Conservation (phyloP, 2,113 vertebrate species). For the Odobenus rosmarus region DNA sequence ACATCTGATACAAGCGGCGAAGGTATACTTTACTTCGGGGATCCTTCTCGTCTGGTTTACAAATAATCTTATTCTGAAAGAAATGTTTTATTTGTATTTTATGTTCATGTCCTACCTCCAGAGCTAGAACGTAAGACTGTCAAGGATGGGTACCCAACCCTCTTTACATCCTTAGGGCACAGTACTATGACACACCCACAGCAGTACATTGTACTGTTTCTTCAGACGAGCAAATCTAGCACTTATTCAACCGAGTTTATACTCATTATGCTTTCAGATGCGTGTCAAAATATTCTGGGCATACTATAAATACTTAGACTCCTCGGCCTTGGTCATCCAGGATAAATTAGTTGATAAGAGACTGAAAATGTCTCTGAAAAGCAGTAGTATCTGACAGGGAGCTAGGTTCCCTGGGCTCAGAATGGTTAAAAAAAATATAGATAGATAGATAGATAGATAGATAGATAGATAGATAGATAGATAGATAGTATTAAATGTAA, state of each 20-base stretch:
- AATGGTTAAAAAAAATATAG: neutral
- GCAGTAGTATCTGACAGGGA: rapidly evolving
- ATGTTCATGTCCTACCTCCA: neutral
- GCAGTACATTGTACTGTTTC: rapidly evolving
- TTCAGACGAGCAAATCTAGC: rapidly evolving
- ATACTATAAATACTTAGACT: neutral
- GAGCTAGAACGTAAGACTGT: neutral
- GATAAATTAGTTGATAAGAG: neutral
- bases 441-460: too few relatives aligned
- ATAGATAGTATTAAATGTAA: neutral
- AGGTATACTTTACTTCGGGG: neutral
- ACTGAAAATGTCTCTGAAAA: rapidly evolving
- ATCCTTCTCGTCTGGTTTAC: neutral
- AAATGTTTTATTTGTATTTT: neutral
- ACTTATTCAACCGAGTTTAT: neutral
- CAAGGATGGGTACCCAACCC: too few relatives aligned
- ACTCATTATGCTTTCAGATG: neutral
- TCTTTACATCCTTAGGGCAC: rapidly evolving
- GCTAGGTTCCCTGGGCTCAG: rapidly evolving
- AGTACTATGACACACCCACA: too few relatives aligned
- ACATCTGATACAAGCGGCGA: neutral
- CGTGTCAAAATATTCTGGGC: neutral
- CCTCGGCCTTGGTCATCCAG: neutral
- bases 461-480: too few relatives aligned
- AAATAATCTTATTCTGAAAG: neutral